Conservation (phyloP, 2,888 invertebrate genomes). For the Apocheima hispidaria region DNA sequence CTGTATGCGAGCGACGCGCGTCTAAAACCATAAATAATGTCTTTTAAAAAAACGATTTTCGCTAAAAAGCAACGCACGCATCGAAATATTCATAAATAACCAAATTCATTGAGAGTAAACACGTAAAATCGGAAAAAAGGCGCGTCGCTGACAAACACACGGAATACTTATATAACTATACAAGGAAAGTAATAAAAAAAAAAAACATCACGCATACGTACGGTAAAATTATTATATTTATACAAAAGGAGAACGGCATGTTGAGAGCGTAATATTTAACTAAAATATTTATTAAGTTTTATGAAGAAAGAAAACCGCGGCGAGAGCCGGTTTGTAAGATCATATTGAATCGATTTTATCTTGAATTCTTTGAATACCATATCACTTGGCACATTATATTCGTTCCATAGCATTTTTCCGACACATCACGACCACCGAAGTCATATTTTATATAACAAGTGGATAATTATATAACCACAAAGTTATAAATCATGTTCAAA, state of each 20-base stretch:
- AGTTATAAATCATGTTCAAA: constrained; percentile 16
- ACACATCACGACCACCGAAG: constrained; percentile 7
- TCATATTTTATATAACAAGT: constrained; percentile 4
- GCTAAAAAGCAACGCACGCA: constrained; percentile 27
- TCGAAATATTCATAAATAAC: constrained; percentile 39
- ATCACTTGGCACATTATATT: constrained; percentile 32
- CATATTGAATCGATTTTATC: constrained; percentile 7
- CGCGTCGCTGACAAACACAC: constrained; percentile 37
- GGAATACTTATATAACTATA: constrained; percentile 40
- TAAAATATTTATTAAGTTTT: constrained; percentile 14
- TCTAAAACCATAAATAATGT: constrained; percentile 50
- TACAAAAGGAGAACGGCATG: constrained; percentile 52
- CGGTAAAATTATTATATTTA: constrained; percentile 52
- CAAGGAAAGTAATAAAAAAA: constrained; percentile 47
- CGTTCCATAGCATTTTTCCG: constrained; percentile 21
- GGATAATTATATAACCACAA: neutral
- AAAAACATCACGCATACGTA: constrained; percentile 52
- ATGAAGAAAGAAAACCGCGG: constrained; percentile 16
- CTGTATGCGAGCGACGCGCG: constrained; percentile 47
- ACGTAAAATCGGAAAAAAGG: constrained; percentile 27
- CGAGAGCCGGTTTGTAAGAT: constrained; percentile 11
- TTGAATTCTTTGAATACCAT: constrained; percentile 13
- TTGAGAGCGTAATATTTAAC: constrained; percentile 37
- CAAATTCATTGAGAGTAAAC: constrained; percentile 38
- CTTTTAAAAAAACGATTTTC: constrained; percentile 42